A percentile compares a stretch with the other conserved stretches of the same genome.
Conservation (phyloP, 2,113 vertebrate species). For the Scophthalmus maximus region DNA sequence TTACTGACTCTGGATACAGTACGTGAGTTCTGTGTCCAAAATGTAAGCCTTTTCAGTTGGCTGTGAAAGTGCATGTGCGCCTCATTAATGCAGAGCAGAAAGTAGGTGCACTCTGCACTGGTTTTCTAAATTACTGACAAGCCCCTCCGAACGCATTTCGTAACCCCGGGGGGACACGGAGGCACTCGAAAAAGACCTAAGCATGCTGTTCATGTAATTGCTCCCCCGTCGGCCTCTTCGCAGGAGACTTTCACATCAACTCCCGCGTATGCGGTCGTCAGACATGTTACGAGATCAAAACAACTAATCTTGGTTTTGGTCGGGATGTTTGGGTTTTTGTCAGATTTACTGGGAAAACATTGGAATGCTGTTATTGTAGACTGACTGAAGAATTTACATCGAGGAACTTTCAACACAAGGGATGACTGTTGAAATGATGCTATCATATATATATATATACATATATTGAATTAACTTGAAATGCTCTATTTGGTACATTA, state of each 20-base stretch:
- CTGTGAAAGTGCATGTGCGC: background rate
- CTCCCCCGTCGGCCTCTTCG: background rate
- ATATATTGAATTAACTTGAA: too few relatives aligned
- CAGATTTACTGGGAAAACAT: background rate
- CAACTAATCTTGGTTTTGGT: conserved; percentile 2
- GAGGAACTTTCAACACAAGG: background rate
- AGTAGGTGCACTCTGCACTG: conserved; percentile 9
- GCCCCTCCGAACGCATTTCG: conserved; percentile 5
- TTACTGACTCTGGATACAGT: conserved; percentile 6
- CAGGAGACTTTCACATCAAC: conserved; percentile 4
- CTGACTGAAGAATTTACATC: background rate
- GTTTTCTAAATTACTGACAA: conserved; percentile 13
- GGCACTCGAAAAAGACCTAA: conserved; percentile 2
- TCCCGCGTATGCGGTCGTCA: conserved; percentile 10
- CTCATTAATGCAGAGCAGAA: background rate
- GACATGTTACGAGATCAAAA: conserved; percentile 9
- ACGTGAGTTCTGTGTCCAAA: background rate
- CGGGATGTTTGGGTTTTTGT: background rate
- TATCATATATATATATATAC: too few relatives aligned
- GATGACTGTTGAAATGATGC: too few relatives aligned
- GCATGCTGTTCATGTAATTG: conserved; percentile 10
- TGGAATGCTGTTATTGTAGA: conserved; percentile 2
- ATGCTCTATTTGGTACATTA: too few relatives aligned
- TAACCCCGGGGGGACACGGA: background rate
- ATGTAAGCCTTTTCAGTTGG: conserved; percentile 2